A percentile compares a stretch with the other conserved stretches of the same genome.
These are phyloP conservation scores for Scortum barcoo DNA, from an alignment of 2,113 vertebrate genomes.

Conservation along the genomic window DNA sequence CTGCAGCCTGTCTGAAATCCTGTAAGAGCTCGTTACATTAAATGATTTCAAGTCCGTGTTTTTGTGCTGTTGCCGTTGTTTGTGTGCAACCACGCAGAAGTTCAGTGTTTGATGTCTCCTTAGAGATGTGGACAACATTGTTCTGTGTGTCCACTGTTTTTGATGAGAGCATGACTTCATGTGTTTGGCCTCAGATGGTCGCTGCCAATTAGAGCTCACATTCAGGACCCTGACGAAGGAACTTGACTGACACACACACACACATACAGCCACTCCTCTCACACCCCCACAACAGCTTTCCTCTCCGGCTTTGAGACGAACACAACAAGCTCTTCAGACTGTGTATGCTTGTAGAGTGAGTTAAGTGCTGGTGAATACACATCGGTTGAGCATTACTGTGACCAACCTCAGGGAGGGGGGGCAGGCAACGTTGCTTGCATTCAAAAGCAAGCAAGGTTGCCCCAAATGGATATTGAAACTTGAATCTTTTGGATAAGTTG, in stretches of 20 bases:
- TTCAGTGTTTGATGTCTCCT: conserved; percentile 17
- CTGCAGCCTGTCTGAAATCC: conserved; percentile 5
- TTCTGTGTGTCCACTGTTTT: neutral
- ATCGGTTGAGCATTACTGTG: conserved; percentile 12
- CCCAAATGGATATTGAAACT: too few species aligned
- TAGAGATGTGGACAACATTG: conserved; percentile 10
- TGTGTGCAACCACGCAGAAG: conserved; percentile 16
- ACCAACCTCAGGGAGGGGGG: conserved; percentile 7
- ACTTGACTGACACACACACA: conserved; percentile 33
- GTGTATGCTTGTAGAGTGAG: conserved; percentile 26
- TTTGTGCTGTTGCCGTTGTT: conserved; percentile 3
- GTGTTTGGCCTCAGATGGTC: conserved; percentile 41
- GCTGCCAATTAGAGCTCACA: conserved; percentile 64
- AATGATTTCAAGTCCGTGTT: conserved; percentile 28
- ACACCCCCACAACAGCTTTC: conserved; percentile 56
- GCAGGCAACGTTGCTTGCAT: too few species aligned
- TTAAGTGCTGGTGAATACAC: conserved; percentile 37
- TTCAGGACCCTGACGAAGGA: conserved; percentile 28
- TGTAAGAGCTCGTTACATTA: conserved; percentile 13
- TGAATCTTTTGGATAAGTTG: neutral
- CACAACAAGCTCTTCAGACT: conserved; percentile 41
- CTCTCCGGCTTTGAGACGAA: conserved; percentile 46
- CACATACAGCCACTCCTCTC: conserved; percentile 32
- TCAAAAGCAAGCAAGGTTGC: conserved; percentile 14
- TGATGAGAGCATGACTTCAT: conserved; percentile 46